Percentiles rank a stretch among this genome's conserved stretches.
Evolutionary conservation across 1,140 invertebrate genomes (phyloP).

Genomic region (Scaptomyza pallida): DNA sequence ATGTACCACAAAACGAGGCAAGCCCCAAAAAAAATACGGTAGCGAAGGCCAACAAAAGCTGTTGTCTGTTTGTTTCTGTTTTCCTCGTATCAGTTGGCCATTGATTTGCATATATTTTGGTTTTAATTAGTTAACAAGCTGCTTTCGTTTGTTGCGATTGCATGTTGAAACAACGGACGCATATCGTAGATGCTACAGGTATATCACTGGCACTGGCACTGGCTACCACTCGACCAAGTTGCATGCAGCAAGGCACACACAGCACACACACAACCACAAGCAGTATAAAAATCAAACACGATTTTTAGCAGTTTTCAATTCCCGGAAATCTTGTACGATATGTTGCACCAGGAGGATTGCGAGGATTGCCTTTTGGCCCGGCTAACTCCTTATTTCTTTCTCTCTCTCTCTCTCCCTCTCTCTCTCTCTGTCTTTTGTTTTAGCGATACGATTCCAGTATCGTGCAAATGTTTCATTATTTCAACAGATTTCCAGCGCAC

Average conservation of each 20-base stretch:
- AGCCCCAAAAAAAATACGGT: conserved; percentile 21
- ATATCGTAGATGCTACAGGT: conserved; percentile 76
- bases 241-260: conserved; percentile 49
- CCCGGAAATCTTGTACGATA: conserved; percentile 82
- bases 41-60: conserved; percentile 19
- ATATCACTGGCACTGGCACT: conserved; percentile 15
- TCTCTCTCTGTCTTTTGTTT: background rate
- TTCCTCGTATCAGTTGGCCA: conserved; percentile 39
- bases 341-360: conserved; percentile 69
- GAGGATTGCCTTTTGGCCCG: conserved; percentile 19
- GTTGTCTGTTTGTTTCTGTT: conserved; percentile 24
- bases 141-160: conserved; percentile 83
- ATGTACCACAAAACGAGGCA: conserved; percentile 20
- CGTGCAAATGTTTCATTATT: conserved; percentile 82
- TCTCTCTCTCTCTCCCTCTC: too few relatives aligned
- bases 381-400: background rate
- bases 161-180: conserved; percentile 79
- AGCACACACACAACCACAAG: background rate
- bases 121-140: conserved; percentile 84
- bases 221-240: conserved; percentile 27
- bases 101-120: conserved; percentile 84
- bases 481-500: conserved; percentile 71
- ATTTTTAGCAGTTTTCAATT: conserved; percentile 83
- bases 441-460: conserved; percentile 71
- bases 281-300: conserved; percentile 80